phyloP scores from a whole-genome alignment of 2,113 vertebrate species.

The Choloepus hoffmanni region DNA sequence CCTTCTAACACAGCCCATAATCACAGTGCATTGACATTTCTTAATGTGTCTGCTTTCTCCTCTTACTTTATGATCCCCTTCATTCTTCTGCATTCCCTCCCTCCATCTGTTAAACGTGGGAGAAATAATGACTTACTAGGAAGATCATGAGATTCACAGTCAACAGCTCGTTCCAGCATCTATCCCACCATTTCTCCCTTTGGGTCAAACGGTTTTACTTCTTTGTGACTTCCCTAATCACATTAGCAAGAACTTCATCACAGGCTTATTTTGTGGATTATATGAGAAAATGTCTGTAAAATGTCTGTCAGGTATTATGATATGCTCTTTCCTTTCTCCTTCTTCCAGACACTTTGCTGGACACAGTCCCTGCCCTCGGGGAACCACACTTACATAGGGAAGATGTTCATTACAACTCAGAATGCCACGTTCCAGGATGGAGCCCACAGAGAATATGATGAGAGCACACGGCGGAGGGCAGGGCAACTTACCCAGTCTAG shows the following conservation, averaged over 20 bases:
- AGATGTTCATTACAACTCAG: neutral
- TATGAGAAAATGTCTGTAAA: accelerated
- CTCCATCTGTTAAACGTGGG: neutral
- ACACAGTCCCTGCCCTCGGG: neutral
- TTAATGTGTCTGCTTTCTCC: neutral
- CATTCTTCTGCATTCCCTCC: neutral
- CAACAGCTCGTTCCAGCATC: neutral
- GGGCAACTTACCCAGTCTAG: neutral
- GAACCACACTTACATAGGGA: neutral
- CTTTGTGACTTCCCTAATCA: neutral
- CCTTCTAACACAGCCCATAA: neutral
- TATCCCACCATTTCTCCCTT: accelerated
- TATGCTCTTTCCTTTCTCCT: neutral
- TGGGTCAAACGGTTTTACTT: neutral
- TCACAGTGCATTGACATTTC: accelerated
- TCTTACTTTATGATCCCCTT: neutral
- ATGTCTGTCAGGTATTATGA: neutral
- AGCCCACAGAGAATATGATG: accelerated
- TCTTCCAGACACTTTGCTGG: neutral
- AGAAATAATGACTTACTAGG: neutral
- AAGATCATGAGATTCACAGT: neutral
- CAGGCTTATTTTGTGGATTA: neutral
- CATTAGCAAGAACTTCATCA: neutral
- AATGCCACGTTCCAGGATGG: accelerated
- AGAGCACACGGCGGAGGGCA: accelerated